Conservation (phyloP, 2,113 vertebrate species). For the Cettia cetti region DNA sequence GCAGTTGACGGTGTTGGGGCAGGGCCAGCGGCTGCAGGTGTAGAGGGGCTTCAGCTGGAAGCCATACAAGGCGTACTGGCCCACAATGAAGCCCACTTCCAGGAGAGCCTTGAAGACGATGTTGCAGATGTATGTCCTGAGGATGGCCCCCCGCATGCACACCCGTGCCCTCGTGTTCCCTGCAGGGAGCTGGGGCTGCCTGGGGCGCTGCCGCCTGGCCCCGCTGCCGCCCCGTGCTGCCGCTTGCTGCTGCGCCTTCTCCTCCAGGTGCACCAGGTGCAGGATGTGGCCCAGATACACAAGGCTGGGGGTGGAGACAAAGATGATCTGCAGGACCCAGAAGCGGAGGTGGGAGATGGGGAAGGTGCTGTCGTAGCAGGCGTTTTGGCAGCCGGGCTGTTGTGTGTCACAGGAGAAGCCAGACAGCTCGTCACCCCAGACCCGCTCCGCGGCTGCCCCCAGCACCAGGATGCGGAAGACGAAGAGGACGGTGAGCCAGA, state of each 20-base stretch:
- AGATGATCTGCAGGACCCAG: slow-evolving; percentile 94
- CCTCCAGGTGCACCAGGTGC: slow-evolving; percentile 84
- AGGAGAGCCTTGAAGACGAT: slow-evolving; percentile 85
- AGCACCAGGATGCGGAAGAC: slow-evolving; percentile 87
- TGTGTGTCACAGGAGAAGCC: slow-evolving; percentile 89
- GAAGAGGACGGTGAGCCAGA: slow-evolving; percentile 88
- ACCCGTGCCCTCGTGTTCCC: slow-evolving; percentile 73
- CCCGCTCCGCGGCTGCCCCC: slow-evolving; percentile 82
- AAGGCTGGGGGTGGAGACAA: slow-evolving; percentile 86
- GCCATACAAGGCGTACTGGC: slow-evolving; percentile 84
- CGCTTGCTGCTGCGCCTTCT: slow-evolving; percentile 71
- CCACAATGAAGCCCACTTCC: slow-evolving; percentile 85
- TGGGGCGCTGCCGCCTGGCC: slow-evolving; percentile 43
- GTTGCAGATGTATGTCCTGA: slow-evolving; percentile 84
- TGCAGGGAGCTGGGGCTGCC: slow-evolving; percentile 50
- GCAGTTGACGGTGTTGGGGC: slow-evolving; percentile 86
- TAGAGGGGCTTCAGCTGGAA: slow-evolving; percentile 86
- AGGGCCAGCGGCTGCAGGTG: slow-evolving; percentile 83
- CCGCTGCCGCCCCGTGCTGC: neutral
- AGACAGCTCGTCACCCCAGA: slow-evolving; percentile 86
- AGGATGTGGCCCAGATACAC: slow-evolving; percentile 88
- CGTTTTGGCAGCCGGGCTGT: slow-evolving; percentile 87
- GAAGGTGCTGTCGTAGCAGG: slow-evolving; percentile 88
- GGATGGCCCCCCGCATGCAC: slow-evolving; percentile 76
- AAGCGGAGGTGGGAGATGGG: slow-evolving; percentile 90